Percentiles rank a stretch among this genome's conserved stretches.
Conservation (phyloP, 2,113 vertebrate species). For the Scortum barcoo region DNA sequence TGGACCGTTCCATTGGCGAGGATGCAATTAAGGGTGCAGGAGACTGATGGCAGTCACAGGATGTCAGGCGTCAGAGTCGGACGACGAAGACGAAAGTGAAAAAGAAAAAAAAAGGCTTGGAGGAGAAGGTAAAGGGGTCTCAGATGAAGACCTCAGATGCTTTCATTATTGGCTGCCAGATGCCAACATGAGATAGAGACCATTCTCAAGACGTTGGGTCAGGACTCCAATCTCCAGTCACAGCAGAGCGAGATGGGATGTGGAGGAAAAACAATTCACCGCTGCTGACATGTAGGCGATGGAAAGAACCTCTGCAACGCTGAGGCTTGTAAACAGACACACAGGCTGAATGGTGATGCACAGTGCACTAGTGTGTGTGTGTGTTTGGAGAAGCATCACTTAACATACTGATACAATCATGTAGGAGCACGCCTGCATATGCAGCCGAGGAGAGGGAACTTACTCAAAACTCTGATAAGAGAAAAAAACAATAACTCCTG, state of each 20-base stretch:
- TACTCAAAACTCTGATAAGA: background rate
- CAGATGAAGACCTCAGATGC: constrained; percentile 70
- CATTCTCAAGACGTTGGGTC: constrained; percentile 68
- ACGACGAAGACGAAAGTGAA: constrained; percentile 29
- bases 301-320: constrained; percentile 19
- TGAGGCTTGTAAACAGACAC: constrained; percentile 32
- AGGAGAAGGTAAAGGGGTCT: constrained; percentile 29
- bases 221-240: constrained; percentile 79
- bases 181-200: constrained; percentile 71
- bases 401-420: constrained; percentile 6
- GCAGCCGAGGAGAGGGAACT: background rate
- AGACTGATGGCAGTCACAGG: constrained; percentile 50
- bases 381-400: background rate
- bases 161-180: constrained; percentile 80
- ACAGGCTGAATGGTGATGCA: constrained; percentile 30
- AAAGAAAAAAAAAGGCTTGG: background rate
- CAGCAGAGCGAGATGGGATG: constrained; percentile 30
- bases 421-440: constrained; percentile 4
- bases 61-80: constrained; percentile 9
- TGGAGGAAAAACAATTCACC: constrained; percentile 68
- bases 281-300: constrained; percentile 47
- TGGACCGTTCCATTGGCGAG: constrained; percentile 30
- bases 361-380: background rate
- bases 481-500: constrained; percentile 35
- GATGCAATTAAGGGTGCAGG: constrained; percentile 19